Evolutionary conservation across 2,888 invertebrate genomes (phyloP), one percentile per base, ranked within the genome.

Genomic region (Cheilosia urbana): DNA sequence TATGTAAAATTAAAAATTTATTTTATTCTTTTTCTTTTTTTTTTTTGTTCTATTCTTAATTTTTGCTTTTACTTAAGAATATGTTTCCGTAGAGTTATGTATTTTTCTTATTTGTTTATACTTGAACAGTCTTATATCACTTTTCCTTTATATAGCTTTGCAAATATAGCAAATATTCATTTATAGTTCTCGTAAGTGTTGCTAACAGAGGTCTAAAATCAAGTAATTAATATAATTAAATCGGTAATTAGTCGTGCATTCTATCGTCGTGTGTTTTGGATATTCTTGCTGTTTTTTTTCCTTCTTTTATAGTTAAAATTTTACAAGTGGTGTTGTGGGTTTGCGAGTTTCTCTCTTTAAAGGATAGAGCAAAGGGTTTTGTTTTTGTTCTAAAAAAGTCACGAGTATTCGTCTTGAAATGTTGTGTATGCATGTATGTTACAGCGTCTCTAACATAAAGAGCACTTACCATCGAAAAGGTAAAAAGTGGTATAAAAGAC

Each of bases 111-210:
- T 69, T 84, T 78, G 42, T 84, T 68, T 75, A 80, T 84, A 76
- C 77, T 80, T 84, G 79, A 87, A 85, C 79, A 84, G 84, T 80
- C 87, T 87, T 76, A 87, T 81, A 80, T 85, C 79, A 82, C 81
- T 81, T 87, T 87, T 71, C 73, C 75, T 82, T 78, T 51, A 19
- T 47, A 17, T 78, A 69, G 76, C 68, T 83, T 84, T 40, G 58
- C 65, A 83, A 71, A 71, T 87, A 79, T 76, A 82, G 68, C 76
- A 79, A 78, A 58, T 58, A 68, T 84, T 45, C 62, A 66, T 66
- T 65, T 62, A 19, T 76, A 58, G 40, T 65, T 65, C 34, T 55
- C 49, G 42, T 72, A 24, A 58, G 75, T 47, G 47, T 47, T 63
- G 60, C 34, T 68, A 55, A 76, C 27, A 60, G 62, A 55, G 45